Conservation (phyloP, 1,140 invertebrate genomes). For the Venturia canescens region DNA sequence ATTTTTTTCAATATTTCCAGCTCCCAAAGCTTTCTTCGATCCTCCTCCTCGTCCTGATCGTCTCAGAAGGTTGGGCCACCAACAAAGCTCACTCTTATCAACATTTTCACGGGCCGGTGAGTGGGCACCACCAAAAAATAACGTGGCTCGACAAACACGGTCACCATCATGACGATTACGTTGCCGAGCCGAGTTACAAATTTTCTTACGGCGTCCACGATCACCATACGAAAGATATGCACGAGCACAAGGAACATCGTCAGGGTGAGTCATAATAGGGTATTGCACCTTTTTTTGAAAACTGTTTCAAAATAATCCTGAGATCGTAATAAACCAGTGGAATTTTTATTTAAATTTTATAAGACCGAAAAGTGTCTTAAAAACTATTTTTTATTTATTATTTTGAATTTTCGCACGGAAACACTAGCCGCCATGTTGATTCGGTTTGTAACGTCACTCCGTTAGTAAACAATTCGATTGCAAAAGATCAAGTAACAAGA, state of each 20-base stretch:
- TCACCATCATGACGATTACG: constrained; percentile 57
- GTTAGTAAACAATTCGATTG: too few species aligned
- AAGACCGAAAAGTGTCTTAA: too few species aligned
- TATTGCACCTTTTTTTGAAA: too few species aligned
- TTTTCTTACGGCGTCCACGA: constrained; percentile 65
- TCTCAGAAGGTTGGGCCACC: background rate
- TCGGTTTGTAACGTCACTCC: too few species aligned
- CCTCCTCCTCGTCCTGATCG: background rate
- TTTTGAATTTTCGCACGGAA: too few species aligned
- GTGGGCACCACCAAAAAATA: constrained; percentile 54
- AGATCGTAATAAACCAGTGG: too few species aligned
- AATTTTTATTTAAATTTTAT: too few species aligned
- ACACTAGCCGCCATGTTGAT: too few species aligned
- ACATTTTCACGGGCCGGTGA: constrained; percentile 59
- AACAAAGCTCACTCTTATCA: constrained; percentile 56
- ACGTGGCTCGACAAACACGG: constrained; percentile 57
- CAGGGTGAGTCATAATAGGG: constrained; percentile 56
- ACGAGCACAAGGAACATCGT: constrained; percentile 61
- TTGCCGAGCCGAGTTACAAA: constrained; percentile 65
- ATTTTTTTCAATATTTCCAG: background rate
- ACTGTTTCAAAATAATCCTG: too few species aligned
- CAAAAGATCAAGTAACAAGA: too few species aligned
- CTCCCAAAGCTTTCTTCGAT: background rate
- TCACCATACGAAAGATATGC: constrained; percentile 64
- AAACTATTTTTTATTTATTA: too few species aligned